A percentile compares a stretch with the other conserved stretches of the same genome.
These are phyloP conservation scores for Drosophila yakuba DNA, from an alignment of 1,140 invertebrate genomes.

Conservation along the genomic window DNA sequence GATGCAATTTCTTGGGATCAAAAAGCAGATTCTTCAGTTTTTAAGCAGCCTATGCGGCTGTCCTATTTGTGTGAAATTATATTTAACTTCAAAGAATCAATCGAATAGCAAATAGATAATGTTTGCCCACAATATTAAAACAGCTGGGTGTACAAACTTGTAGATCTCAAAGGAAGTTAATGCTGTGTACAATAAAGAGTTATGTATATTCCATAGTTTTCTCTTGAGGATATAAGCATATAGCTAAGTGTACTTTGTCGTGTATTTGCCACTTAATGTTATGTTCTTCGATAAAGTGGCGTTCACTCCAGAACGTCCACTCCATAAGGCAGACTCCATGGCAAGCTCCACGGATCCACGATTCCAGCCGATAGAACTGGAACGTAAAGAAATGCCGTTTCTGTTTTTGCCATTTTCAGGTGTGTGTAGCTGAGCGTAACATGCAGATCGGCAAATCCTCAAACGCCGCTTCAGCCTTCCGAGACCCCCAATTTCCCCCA, in stretches of 20 bases:
- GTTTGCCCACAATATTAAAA: constrained; percentile 6
- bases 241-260: neutral
- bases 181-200: neutral
- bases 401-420: constrained; percentile 44
- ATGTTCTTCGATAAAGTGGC: neutral
- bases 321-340: constrained; percentile 1
- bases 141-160: neutral
- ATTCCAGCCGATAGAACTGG: constrained; percentile 42
- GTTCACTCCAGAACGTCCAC: constrained; percentile 12
- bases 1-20: neutral
- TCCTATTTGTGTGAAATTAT: constrained; percentile 20
- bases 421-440: constrained; percentile 56
- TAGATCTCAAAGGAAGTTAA: neutral
- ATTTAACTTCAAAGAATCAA: constrained; percentile 28
- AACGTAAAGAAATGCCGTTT: constrained; percentile 26
- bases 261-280: neutral
- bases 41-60: neutral
- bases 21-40: neutral
- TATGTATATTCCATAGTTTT: too few species aligned
- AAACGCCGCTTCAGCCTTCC: constrained; percentile 22
- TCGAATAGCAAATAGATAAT: constrained; percentile 10
- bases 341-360: constrained; percentile 25
- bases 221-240: neutral
- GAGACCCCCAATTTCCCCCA: neutral
- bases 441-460: constrained; percentile 34